A percentile compares a stretch with the other conserved stretches of the same genome.
These are phyloP conservation scores for Syngnathus typhle DNA, from an alignment of 2,113 vertebrate genomes.

Conservation along the genomic window DNA sequence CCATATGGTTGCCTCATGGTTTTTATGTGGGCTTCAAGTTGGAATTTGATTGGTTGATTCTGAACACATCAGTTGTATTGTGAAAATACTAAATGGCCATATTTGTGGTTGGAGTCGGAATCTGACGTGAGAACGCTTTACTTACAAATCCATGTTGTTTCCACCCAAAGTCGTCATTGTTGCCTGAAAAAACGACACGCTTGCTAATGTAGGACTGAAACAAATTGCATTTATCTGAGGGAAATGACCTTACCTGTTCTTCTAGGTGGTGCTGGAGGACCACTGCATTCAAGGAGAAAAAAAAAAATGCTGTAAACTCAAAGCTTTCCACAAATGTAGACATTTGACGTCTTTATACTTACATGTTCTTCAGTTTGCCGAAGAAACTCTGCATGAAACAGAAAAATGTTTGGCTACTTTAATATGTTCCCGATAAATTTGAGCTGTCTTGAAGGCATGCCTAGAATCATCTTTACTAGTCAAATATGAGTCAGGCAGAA, in stretches of 20 bases:
- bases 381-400: slow-evolving; percentile 66
- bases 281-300: slow-evolving; percentile 17
- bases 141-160: slow-evolving; percentile 45
- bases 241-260: slow-evolving; percentile 47
- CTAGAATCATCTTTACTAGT: slow-evolving; percentile 11
- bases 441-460: background rate
- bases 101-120: background rate
- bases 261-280: slow-evolving; percentile 56
- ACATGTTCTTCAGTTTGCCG: slow-evolving; percentile 66
- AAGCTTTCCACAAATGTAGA: background rate
- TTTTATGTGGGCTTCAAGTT: background rate
- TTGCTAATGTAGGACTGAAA: background rate
- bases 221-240: background rate
- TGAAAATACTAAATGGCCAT: too few species aligned
- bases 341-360: slow-evolving; percentile 16
- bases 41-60: too few species aligned
- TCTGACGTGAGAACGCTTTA: background rate
- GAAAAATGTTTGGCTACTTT: background rate
- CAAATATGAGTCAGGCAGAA: slow-evolving; percentile 9
- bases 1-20: background rate
- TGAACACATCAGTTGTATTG: too few species aligned
- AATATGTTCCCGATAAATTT: background rate
- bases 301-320: background rate
- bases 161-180: slow-evolving; percentile 51
- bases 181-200: background rate